These are phyloP conservation scores for Argya squamiceps DNA, from an alignment of 2,797 vertebrate species.

Conservation along the genomic window DNA sequence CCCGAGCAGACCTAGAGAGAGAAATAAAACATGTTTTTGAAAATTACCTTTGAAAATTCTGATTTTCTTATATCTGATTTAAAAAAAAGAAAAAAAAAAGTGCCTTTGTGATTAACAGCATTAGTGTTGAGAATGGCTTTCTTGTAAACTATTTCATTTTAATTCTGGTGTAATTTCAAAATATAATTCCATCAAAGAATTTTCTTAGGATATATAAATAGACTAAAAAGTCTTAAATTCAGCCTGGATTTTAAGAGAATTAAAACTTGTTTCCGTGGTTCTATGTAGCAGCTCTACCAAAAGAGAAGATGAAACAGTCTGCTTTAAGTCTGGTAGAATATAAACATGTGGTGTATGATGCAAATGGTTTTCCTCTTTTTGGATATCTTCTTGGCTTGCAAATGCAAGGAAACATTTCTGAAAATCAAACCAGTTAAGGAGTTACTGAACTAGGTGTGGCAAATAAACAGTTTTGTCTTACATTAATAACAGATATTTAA, in stretches of 20 bases:
- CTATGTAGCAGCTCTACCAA: neutral
- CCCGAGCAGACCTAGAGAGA: neutral
- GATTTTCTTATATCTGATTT: neutral
- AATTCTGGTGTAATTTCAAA: neutral
- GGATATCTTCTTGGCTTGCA: neutral
- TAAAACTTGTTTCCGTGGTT: neutral
- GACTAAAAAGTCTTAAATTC: neutral
- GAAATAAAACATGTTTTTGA: neutral
- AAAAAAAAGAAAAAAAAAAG: neutral
- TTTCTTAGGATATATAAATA: neutral
- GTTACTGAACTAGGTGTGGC: neutral
- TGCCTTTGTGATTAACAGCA: neutral
- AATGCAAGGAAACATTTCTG: neutral
- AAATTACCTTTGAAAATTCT: neutral
- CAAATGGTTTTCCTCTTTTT: neutral
- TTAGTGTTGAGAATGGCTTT: neutral
- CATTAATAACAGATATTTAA: neutral
- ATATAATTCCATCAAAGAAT: neutral
- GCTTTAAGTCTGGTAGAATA: neutral
- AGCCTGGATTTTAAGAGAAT: neutral
- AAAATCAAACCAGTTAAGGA: neutral
- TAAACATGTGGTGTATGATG: fast-evolving
- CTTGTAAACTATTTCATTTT: neutral
- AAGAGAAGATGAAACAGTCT: neutral
- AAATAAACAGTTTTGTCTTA: neutral